Evolutionary conservation across 2,888 invertebrate genomes (phyloP), one percentile per base, ranked within the genome.

Genomic region (Chymomyza caudatula): DNA sequence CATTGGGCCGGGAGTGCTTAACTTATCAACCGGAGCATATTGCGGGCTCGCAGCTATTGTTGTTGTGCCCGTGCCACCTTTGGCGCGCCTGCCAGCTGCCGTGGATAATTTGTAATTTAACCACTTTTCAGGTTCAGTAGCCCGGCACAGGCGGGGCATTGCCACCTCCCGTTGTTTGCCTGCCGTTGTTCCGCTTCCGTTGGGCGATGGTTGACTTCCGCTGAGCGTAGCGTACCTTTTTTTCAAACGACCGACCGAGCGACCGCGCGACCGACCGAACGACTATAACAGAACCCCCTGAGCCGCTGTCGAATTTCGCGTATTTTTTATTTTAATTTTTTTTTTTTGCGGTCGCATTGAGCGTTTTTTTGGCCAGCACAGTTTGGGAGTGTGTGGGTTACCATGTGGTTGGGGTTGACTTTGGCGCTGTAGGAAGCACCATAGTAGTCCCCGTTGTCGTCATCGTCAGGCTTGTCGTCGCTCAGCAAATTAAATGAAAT

Each of bases 71-170:
- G 49, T 54, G 29, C 59, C 67, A 62, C 63, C 65, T 73, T 23
- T 67, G 67, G 61, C 60, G 70, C 72, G 76, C 71, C 20, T 20
- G 71, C 71, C 79, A 82, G 81, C 77, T 84, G 87, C 77, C 86
- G 78, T 82, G 81, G 80, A 87, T 88, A 88, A 89, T 89, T 89
- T 88, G 88, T 89, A 90, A 89, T 89, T 89, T 90, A 90, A 89
- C 88, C 89, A 90, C 90, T 89, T 90, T 89, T 89, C 88, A 86
- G 87, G 87, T 89, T 90, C 89, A 89, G 88, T 87, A 87, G 88
- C 77, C 75, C 85, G 82, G 11, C 51, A 47, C 81, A 81, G 78
- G 74, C 74, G 65, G 37, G 13, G 22, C 55, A 55, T 55, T 55
- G 20, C 55, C 55, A 25, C 47, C 29, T 47, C 47, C 37, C 29